These are phyloP conservation scores for Proterorhinus semilunaris DNA, from an alignment of 2,113 vertebrate species.

Conservation along the genomic window DNA sequence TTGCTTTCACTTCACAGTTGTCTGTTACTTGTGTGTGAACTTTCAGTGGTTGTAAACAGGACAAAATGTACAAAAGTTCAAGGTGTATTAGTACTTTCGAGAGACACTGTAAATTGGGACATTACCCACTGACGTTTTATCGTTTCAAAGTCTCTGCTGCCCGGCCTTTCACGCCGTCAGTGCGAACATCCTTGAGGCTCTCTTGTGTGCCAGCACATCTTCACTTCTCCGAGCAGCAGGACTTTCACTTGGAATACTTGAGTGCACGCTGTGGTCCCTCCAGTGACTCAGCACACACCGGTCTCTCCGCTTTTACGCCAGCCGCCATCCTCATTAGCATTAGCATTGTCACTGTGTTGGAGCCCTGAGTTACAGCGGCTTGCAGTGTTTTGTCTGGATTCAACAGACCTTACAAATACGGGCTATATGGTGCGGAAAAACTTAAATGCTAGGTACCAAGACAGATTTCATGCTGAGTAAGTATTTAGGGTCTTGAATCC, in stretches of 20 bases:
- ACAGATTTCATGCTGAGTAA: slow-evolving; percentile 2
- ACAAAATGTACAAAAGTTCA: too few species aligned
- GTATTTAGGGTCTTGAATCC: not conserved
- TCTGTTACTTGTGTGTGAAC: too few species aligned
- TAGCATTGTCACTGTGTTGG: slow-evolving; percentile 14
- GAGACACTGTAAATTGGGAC: too few species aligned
- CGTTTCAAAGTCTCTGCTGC: not conserved
- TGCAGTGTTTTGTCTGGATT: slow-evolving; percentile 18
- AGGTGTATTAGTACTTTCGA: too few species aligned
- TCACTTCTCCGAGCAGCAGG: slow-evolving; percentile 7
- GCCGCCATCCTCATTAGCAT: slow-evolving; percentile 49
- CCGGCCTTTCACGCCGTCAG: not conserved
- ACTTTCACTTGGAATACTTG: slow-evolving; percentile 15
- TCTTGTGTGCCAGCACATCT: slow-evolving; percentile 15
- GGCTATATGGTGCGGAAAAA: slow-evolving; percentile 1
- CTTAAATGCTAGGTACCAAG: not conserved
- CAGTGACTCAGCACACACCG: slow-evolving; percentile 41
- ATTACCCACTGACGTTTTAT: too few species aligned
- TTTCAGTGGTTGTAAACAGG: too few species aligned
- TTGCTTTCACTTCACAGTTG: too few species aligned
- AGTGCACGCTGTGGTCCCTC: slow-evolving; percentile 14
- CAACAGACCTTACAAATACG: not conserved
- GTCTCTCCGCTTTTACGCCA: slow-evolving; percentile 22
- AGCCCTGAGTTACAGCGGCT: slow-evolving; percentile 6
- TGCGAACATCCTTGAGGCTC: not conserved